phyloP scores from a whole-genome alignment of 1,140 invertebrate species.

The Papilio machaon region DNA sequence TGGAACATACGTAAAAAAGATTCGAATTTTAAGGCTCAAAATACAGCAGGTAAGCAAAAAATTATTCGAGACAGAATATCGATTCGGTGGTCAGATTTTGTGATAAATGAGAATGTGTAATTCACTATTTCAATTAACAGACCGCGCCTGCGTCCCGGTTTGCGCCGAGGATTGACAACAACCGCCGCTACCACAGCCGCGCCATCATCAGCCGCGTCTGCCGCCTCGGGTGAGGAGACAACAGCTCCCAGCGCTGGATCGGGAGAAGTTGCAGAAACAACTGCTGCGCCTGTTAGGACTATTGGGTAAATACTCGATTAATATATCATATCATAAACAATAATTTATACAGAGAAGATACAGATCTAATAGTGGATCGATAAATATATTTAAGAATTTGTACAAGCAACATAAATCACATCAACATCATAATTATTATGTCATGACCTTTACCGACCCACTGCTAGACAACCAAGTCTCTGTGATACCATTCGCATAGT shows the following conservation, averaged over 20 bases:
- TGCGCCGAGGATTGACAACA: slow-evolving; percentile 61
- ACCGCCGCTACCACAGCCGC: slow-evolving; percentile 54
- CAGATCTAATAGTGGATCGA: no score
- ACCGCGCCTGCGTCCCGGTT: slow-evolving; percentile 63
- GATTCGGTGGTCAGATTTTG: background rate
- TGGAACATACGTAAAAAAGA: background rate
- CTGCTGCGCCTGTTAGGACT: slow-evolving; percentile 61
- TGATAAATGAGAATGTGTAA: background rate
- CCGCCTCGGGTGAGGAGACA: slow-evolving; percentile 51
- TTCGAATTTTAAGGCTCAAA: no score
- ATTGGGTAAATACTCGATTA: slow-evolving; percentile 54
- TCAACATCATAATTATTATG: no score
- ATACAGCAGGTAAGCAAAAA: no score
- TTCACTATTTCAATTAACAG: slow-evolving; percentile 41
- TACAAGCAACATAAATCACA: no score
- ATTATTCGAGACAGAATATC: no score
- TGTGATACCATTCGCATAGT: no score
- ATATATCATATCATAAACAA: background rate
- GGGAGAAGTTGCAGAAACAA: slow-evolving; percentile 66
- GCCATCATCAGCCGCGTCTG: slow-evolving; percentile 49
- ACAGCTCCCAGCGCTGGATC: slow-evolving; percentile 55
- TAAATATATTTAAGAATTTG: no score
- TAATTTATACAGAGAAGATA: no score
- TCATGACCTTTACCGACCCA: no score
- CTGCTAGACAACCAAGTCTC: no score